Evolutionary conservation across 2,888 invertebrate species (phyloP).

Genomic region (Drosophila subsilvestris): DNA sequence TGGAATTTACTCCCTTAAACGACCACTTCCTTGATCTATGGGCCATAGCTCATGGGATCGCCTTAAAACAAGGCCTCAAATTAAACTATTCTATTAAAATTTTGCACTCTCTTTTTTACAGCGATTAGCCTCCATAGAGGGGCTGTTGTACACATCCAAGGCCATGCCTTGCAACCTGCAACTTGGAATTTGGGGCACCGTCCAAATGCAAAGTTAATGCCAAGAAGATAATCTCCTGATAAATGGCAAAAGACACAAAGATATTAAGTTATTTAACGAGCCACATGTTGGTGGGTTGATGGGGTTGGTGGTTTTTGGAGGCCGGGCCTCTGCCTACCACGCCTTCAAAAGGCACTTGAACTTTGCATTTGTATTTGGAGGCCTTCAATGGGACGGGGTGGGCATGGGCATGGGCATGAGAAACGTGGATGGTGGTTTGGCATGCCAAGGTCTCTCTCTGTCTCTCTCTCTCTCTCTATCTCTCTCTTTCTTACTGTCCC

Average conservation of each 20-base stretch:
- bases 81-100: neutral
- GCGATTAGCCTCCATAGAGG: too few species aligned
- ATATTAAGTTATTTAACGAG: conserved; percentile 22
- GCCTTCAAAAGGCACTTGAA: conserved; percentile 73
- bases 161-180: neutral
- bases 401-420: conserved; percentile 42
- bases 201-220: conserved; percentile 35
- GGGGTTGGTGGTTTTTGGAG: conserved; percentile 3
- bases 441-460: conserved; percentile 37
- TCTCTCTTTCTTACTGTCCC: conserved; percentile 15
- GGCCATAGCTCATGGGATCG: too few species aligned
- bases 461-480: neutral
- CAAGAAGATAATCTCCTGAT: conserved; percentile 36
- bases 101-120: neutral
- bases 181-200: conserved; percentile 15
- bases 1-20: too few species aligned
- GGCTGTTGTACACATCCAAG: neutral
- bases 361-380: conserved; percentile 61
- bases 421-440: neutral
- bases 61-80: neutral
- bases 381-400: conserved; percentile 41
- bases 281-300: conserved; percentile 20
- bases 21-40: too few species aligned
- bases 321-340: conserved; percentile 23
- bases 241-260: conserved; percentile 25